Conservation (phyloP, 2,113 vertebrate genomes). For the Neogale vison region DNA sequence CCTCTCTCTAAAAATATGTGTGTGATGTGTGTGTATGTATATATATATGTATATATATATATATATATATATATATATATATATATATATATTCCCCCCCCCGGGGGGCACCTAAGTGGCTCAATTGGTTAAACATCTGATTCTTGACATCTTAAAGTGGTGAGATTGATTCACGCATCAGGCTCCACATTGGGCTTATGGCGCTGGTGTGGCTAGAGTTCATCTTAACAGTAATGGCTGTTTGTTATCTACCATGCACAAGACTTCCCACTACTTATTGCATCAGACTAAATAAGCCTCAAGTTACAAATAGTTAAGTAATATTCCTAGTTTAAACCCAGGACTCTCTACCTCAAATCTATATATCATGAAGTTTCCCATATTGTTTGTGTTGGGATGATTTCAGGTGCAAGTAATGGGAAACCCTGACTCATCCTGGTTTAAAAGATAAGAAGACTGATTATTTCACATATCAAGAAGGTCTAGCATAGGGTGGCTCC, state of each 20-base stretch:
- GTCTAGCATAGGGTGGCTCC: background rate
- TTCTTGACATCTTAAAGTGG: background rate
- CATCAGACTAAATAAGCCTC: background rate
- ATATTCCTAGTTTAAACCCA: background rate
- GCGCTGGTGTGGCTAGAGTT: background rate
- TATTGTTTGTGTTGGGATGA: background rate
- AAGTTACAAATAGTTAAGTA: background rate
- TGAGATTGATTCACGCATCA: background rate
- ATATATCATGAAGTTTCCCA: background rate
- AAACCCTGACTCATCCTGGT: background rate
- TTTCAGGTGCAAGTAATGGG: background rate
- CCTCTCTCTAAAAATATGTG: background rate
- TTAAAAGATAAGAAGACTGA: background rate
- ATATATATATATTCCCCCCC: background rate
- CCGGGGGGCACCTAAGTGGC: background rate
- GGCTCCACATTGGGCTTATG: background rate
- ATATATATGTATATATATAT: rapidly evolving
- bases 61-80: too few species aligned
- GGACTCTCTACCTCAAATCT: background rate
- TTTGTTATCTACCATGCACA: background rate
- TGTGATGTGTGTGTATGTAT: too few species aligned
- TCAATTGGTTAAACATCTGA: background rate
- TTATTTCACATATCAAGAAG: background rate
- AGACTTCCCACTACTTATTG: background rate
- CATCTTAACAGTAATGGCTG: background rate